Conservation (phyloP, 2,797 vertebrate species). For the Acomys russatus region DNA sequence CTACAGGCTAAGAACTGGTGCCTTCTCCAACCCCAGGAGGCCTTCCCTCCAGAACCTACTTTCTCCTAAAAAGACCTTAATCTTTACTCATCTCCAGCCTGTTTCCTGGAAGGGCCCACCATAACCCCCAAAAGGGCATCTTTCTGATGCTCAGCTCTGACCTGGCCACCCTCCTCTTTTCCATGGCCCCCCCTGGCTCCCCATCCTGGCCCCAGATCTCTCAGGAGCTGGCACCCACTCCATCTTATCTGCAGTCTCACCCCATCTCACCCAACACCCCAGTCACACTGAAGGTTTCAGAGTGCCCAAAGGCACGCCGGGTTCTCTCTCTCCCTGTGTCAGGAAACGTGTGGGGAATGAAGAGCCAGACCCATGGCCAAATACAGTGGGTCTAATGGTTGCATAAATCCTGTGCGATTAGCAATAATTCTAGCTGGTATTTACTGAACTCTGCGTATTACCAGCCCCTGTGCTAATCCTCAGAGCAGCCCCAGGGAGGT, state of each 20-base stretch:
- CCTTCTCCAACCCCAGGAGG: fast-evolving
- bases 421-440: not conserved
- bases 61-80: not conserved
- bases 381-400: not conserved
- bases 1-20: not conserved
- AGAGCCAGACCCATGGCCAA: not conserved
- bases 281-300: not conserved
- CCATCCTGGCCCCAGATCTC: not conserved
- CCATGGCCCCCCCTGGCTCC: not conserved
- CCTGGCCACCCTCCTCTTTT: not conserved
- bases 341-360: not conserved
- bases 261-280: not conserved
- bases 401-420: constrained; percentile 64
- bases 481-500: not conserved
- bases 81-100: not conserved
- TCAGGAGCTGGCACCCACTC: not conserved
- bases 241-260: not conserved
- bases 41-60: not conserved
- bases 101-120: not conserved
- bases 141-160: not conserved
- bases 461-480: constrained; percentile 69
- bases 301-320: not conserved
- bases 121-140: not conserved
- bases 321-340: not conserved
- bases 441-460: constrained; percentile 30